Conservation (phyloP, 2,797 vertebrate species). For the Argentina silus region DNA sequence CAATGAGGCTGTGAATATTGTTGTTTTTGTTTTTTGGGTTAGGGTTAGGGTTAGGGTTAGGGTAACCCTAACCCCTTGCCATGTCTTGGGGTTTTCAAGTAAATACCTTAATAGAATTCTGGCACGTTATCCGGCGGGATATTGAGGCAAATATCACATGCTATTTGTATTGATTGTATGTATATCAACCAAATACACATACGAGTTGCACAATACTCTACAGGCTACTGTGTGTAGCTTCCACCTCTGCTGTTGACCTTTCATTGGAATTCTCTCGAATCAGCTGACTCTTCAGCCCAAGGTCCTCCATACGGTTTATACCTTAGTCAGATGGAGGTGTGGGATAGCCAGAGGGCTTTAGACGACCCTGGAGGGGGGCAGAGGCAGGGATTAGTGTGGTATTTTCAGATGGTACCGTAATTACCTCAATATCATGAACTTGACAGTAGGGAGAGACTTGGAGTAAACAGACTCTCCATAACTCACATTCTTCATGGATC, state of each 20-base stretch:
- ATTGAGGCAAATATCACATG: neutral
- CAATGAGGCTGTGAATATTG: too few relatives aligned
- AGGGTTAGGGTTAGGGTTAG: too few relatives aligned
- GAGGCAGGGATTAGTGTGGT: conserved; percentile 15
- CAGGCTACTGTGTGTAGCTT: neutral
- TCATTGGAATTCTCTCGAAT: neutral
- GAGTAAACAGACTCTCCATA: conserved; percentile 52
- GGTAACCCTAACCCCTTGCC: too few relatives aligned
- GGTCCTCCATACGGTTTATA: neutral
- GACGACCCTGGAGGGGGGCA: conserved; percentile 6
- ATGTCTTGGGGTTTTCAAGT: neutral
- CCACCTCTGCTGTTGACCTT: neutral
- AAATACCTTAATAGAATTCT: neutral
- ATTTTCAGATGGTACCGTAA: conserved; percentile 24
- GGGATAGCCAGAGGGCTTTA: neutral
- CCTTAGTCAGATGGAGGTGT: neutral
- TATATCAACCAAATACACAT: too few relatives aligned
- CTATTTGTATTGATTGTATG: neutral
- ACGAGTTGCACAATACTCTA: neutral
- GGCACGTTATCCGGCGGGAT: neutral
- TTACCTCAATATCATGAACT: conserved; percentile 44
- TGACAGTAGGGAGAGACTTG: conserved; percentile 39
- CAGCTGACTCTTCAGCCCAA: neutral
- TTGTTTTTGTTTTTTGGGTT: too few relatives aligned
- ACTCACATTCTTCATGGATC: conserved; percentile 39